These are phyloP conservation scores for Daubentonia madagascariensis DNA, from an alignment of 2,113 vertebrate genomes.

Conservation along the genomic window DNA sequence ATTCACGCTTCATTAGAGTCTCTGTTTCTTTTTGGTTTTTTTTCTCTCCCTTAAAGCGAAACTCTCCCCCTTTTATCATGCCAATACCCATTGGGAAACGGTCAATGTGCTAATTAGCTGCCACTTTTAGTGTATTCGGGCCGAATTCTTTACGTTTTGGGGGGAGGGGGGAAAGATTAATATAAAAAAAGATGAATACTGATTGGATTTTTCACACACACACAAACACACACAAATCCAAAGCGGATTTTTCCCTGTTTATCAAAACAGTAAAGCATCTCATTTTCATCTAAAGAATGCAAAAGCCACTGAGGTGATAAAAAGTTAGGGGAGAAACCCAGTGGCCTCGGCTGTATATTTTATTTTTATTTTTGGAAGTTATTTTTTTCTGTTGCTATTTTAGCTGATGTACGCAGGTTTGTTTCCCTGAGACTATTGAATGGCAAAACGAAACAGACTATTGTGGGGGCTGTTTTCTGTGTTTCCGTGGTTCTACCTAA, in stretches of 20 bases:
- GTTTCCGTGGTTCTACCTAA: slow-evolving; percentile 77
- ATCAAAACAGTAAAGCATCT: slow-evolving; percentile 68
- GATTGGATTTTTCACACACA: slow-evolving; percentile 72
- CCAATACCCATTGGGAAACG: slow-evolving; percentile 91
- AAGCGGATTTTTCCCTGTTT: slow-evolving; percentile 65
- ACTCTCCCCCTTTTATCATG: slow-evolving; percentile 91
- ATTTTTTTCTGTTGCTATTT: slow-evolving; percentile 52
- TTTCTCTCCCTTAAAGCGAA: slow-evolving; percentile 82
- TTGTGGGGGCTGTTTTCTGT: slow-evolving; percentile 72
- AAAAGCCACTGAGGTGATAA: slow-evolving; percentile 61
- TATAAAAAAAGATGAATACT: slow-evolving; percentile 85
- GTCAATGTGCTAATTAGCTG: slow-evolving; percentile 97
- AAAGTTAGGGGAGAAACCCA: slow-evolving; percentile 48
- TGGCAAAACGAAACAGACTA: slow-evolving; percentile 69
- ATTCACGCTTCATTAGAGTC: slow-evolving; percentile 98
- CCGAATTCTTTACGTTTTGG: slow-evolving; percentile 80
- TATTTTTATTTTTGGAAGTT: slow-evolving; percentile 33
- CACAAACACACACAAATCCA: slow-evolving; percentile 71
- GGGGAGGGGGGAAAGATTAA: slow-evolving; percentile 76
- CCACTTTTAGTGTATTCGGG: slow-evolving; percentile 92
- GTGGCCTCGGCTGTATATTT: slow-evolving; percentile 26
- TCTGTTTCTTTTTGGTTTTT: slow-evolving; percentile 90
- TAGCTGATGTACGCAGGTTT: slow-evolving; percentile 41
- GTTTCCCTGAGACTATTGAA: slow-evolving; percentile 74
- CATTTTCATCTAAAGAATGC: slow-evolving; percentile 76